Base-by-base conservation (phyloP, 2,797 vertebrate genomes). In the Pseudopleuronectes americanus region DNA sequence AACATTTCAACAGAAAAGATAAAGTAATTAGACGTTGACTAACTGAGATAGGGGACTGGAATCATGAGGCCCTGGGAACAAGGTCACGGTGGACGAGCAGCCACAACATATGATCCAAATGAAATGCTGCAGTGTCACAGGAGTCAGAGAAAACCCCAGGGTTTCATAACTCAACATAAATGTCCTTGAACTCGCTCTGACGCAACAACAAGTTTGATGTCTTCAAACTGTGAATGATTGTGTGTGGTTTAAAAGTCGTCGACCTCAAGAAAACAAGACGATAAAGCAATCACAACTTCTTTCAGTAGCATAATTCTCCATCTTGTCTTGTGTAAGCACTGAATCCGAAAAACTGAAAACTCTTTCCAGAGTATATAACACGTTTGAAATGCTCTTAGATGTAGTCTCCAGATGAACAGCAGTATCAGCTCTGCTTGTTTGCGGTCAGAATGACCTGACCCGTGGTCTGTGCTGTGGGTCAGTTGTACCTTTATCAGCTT, bases 51-150 rank as follows among this genome's bases (percentile, higher is more conserved):
- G 63, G 28, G 22, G 4, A 26, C 51, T 68, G 8, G 17, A 13
- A 45, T 54, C 66, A 47, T 43, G 57, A 33, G 68, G 41, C 1
- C 21, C 67, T 24, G 51, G 22, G 23, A 58, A 16, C 36, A 45
- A 54, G 24, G 9, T 64, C 47, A 52, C 19, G 26, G 43, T 12
- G 21, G 24, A 22, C 17, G 21, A 49, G 14, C 21, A 59, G 26
- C 26, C 22, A 38, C 21, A 38, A 48, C 28, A 26, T 36, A 53
- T 64, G 24, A 64, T 38, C 38, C 12, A 53, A 22, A 68, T 53
- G 6, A 33, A 17, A 48, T 47, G 47, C 21, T n/a, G 10, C 17
- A 17, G 7, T n/a, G 17, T 56, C 41, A 49, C 51, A 55, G 43
- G 26, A 57, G 47, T 24, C 59, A 72, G 28, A 47, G 52, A 22